Evolutionary conservation across 2,113 vertebrate species (phyloP).

Genomic region (Pholis gunnellus): DNA sequence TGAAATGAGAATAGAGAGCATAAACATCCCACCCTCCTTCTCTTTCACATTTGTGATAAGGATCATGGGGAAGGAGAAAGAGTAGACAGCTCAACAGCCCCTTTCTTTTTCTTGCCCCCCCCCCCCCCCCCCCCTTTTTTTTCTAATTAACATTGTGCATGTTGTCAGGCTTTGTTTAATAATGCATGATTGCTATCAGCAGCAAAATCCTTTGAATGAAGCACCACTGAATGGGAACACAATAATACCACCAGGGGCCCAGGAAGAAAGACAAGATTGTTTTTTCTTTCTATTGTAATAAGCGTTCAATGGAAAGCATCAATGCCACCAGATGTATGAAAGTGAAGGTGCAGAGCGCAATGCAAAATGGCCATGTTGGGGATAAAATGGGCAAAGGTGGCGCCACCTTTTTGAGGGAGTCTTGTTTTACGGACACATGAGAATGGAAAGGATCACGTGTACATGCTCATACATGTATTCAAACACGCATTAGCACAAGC

Average conservation of each 20-base stretch:
- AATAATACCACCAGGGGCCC: conserved; percentile 77
- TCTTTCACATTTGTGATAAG: conserved; percentile 76
- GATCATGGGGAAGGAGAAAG: conserved; percentile 69
- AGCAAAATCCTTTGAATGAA: conserved; percentile 80
- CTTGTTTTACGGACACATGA: neutral
- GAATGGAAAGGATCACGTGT: neutral
- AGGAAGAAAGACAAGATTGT: conserved; percentile 72
- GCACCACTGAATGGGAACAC: conserved; percentile 78
- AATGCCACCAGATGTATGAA: conserved; percentile 38
- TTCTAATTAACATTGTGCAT: conserved; percentile 83
- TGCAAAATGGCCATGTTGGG: conserved; percentile 12
- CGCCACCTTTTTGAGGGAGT: neutral
- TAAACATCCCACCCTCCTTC: conserved; percentile 71
- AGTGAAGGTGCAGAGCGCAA: conserved; percentile 28
- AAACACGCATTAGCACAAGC: neutral
- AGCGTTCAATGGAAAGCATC: conserved; percentile 65
- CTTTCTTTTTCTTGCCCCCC: conserved; percentile 62
- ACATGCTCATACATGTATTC: conserved; percentile 3
- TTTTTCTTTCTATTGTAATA: conserved; percentile 63
- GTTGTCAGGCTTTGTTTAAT: conserved; percentile 84
- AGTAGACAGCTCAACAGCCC: conserved; percentile 70
- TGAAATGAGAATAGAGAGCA: conserved; percentile 66
- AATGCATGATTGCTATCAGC: conserved; percentile 84
- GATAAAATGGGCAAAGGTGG: conserved; percentile 49
- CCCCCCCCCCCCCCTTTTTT: conserved; percentile 65